Conservation (phyloP, 2,113 vertebrate species). For the Pogona vitticeps region DNA sequence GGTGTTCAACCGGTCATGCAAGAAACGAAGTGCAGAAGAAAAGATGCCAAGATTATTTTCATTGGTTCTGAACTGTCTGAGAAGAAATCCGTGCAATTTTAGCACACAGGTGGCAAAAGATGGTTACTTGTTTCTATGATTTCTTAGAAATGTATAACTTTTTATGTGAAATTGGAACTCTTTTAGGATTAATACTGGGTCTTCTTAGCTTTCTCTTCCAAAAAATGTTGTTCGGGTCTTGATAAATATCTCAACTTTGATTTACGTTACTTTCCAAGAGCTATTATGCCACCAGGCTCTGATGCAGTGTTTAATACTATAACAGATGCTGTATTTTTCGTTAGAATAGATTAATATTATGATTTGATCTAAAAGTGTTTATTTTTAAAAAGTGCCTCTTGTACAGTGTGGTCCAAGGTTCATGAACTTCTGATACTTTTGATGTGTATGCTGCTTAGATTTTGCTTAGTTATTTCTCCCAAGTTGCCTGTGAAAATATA, state of each 20-base stretch:
- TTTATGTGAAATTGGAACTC: background rate
- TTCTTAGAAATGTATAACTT: background rate
- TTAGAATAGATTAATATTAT: constrained; percentile 13
- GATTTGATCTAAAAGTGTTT: constrained; percentile 6
- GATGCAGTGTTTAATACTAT: background rate
- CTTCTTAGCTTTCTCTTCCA: background rate
- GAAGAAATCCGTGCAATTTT: background rate
- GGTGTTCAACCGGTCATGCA: background rate
- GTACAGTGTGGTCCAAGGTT: background rate
- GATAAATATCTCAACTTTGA: background rate
- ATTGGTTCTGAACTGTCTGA: background rate
- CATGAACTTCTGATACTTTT: background rate
- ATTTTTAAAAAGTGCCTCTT: background rate
- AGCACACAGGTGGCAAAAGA: background rate
- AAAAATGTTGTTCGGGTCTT: constrained; percentile 1
- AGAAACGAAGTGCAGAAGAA: background rate
- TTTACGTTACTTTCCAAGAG: background rate
- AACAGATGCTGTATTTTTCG: background rate
- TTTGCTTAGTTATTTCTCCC: background rate
- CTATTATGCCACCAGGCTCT: background rate
- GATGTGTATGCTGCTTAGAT: background rate
- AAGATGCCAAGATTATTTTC: background rate
- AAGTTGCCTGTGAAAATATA: constrained; percentile 16
- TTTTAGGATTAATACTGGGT: background rate
- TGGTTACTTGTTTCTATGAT: background rate